phyloP scores from a whole-genome alignment of 2,113 vertebrate species.

The Mixornis gularis region DNA sequence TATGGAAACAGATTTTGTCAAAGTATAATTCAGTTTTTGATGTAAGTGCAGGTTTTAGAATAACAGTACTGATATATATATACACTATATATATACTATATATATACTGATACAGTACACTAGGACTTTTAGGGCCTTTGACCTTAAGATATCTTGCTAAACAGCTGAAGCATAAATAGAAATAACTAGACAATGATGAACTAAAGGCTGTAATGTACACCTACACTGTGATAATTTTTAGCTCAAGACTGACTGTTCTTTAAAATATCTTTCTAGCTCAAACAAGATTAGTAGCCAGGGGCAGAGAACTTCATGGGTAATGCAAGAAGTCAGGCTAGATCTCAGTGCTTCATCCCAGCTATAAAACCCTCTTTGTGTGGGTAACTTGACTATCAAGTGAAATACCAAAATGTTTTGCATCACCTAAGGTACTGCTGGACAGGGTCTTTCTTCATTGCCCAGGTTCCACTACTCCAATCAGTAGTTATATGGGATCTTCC shows the following conservation, averaged over 20 bases:
- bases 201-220: not conserved
- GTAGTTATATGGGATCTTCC: not conserved
- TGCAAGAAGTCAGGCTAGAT: not conserved
- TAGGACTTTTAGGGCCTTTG: not conserved
- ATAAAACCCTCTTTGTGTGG: not conserved
- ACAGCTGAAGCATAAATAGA: slow-evolving; percentile 19
- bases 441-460: not conserved
- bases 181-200: slow-evolving; percentile 27
- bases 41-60: not conserved
- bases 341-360: not conserved
- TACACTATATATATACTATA: not conserved
- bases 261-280: not conserved
- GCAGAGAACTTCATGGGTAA: not conserved
- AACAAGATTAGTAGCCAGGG: not conserved
- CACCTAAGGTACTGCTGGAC: not conserved
- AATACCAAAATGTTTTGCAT: not conserved
- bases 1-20: not conserved
- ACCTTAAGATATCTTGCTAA: not conserved
- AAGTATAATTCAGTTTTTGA: not conserved
- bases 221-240: not conserved
- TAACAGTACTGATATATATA: not conserved
- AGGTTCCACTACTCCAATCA: not conserved
- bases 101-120: not conserved
- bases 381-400: not conserved
- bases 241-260: not conserved